These are phyloP conservation scores for Muschampia plurimacula DNA, from an alignment of 2,888 invertebrate species.

Conservation along the genomic window DNA sequence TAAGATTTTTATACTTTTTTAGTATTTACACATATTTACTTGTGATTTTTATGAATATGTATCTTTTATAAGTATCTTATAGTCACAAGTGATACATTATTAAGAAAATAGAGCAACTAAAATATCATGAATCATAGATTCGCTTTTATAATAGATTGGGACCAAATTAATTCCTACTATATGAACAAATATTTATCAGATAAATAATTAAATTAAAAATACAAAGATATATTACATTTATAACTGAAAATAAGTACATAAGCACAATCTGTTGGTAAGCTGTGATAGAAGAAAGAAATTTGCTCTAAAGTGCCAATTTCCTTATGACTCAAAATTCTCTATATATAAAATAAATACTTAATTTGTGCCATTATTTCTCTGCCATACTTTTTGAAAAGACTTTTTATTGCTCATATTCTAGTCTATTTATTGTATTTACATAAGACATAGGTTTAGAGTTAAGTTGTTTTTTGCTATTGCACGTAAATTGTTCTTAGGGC, in stretches of 20 bases:
- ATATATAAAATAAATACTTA: conserved; percentile 28
- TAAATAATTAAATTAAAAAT: conserved; percentile 44
- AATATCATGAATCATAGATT: conserved; percentile 55
- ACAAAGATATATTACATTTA: conserved; percentile 46
- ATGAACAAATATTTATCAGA: conserved; percentile 34
- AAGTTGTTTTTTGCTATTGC: conserved; percentile 16
- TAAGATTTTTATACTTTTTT: conserved; percentile 55
- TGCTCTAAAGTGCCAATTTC: conserved; percentile 66
- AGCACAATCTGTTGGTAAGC: conserved; percentile 70
- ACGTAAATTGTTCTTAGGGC: conserved; percentile 23
- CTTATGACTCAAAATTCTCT: conserved; percentile 30
- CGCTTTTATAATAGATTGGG: conserved; percentile 50
- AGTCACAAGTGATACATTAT: conserved; percentile 48
- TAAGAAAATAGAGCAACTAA: conserved; percentile 43
- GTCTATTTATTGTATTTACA: conserved; percentile 69
- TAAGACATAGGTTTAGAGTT: conserved; percentile 28
- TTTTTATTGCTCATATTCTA: conserved; percentile 84
- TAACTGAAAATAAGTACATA: conserved; percentile 50
- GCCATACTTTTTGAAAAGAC: conserved; percentile 74
- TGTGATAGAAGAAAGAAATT: conserved; percentile 68
- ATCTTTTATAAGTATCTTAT: conserved; percentile 47
- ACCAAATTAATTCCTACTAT: conserved; percentile 51
- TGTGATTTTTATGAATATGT: conserved; percentile 45
- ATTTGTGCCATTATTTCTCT: conserved; percentile 72
- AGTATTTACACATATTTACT: conserved; percentile 30